Conservation (phyloP, 2,888 invertebrate species). For the Zaprionus lineosus region DNA sequence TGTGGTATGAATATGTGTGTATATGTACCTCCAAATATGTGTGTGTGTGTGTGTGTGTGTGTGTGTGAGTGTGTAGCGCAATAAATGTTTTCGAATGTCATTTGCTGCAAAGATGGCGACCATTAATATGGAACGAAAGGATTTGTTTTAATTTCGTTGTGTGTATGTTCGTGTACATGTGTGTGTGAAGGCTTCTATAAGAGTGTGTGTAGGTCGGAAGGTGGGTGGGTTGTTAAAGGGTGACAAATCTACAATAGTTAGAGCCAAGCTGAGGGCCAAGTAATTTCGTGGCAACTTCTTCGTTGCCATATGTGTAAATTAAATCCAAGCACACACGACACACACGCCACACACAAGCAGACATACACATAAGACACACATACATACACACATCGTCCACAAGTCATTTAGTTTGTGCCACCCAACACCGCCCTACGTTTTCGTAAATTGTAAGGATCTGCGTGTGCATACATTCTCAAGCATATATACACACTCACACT, state of each 20-base stretch:
- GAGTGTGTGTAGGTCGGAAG: neutral
- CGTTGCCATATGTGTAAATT: slow-evolving; percentile 59
- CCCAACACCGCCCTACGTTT: too few species aligned
- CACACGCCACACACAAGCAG: slow-evolving; percentile 15
- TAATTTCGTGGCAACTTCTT: slow-evolving; percentile 49
- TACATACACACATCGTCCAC: slow-evolving; percentile 35
- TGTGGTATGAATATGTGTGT: slow-evolving; percentile 4
- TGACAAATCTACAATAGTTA: slow-evolving; percentile 61
- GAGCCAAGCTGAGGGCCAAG: slow-evolving; percentile 29
- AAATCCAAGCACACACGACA: slow-evolving; percentile 22
- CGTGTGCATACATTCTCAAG: slow-evolving; percentile 3
- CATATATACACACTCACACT: slow-evolving; percentile 2
- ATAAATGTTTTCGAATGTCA: slow-evolving; percentile 79
- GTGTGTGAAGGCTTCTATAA: neutral
- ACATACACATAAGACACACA: neutral
- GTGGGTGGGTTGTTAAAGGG: slow-evolving; percentile 6
- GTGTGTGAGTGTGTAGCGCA: slow-evolving; percentile 51
- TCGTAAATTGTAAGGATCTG: neutral
- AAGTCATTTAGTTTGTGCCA: slow-evolving; percentile 45
- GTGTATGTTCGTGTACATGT: slow-evolving; percentile 21
- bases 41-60: slow-evolving; percentile 4
- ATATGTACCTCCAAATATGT: neutral
- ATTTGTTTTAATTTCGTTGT: slow-evolving; percentile 77
- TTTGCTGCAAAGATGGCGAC: slow-evolving; percentile 79
- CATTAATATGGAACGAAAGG: slow-evolving; percentile 79